Percentiles rank a stretch among this genome's conserved stretches.
These are phyloP conservation scores for Gymnoscopelus microlampas DNA, from an alignment of 2,797 vertebrate species.

Conservation along the genomic window DNA sequence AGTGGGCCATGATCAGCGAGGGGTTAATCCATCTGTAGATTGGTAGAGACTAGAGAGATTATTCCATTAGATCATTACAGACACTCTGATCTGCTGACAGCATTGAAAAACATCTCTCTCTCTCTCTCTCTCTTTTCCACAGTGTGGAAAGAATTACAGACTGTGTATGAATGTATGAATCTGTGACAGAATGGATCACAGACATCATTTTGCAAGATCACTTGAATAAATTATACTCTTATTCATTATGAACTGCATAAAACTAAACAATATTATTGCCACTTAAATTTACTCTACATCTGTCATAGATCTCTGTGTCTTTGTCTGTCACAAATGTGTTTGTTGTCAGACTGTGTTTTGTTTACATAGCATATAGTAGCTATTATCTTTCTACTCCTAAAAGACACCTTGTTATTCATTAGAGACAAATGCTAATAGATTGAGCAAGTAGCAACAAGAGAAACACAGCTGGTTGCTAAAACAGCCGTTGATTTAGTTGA, in stretches of 20 bases:
- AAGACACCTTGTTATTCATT: slow-evolving; percentile 41
- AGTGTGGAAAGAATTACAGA: slow-evolving; percentile 26
- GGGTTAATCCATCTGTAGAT: slow-evolving; percentile 70
- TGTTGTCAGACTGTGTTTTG: not conserved
- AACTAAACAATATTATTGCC: not conserved
- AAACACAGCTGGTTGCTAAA: slow-evolving; percentile 27
- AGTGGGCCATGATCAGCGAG: slow-evolving; percentile 47
- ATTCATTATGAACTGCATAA: not conserved
- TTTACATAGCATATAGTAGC: not conserved
- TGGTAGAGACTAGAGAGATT: slow-evolving; percentile 58
- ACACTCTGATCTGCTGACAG: slow-evolving; percentile 72
- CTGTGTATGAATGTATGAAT: slow-evolving; percentile 3
- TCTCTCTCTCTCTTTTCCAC: not conserved
- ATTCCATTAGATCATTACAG: slow-evolving; percentile 69
- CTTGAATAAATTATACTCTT: not conserved
- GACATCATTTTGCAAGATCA: not conserved
- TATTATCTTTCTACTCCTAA: slow-evolving; percentile 18
- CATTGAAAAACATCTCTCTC: slow-evolving; percentile 45
- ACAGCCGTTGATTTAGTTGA: slow-evolving; percentile 20
- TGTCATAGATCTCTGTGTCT: not conserved
- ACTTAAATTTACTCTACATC: too few species aligned
- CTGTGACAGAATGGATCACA: not conserved
- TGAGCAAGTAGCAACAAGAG: slow-evolving; percentile 16
- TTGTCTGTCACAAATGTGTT: slow-evolving; percentile 1
- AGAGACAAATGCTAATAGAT: slow-evolving; percentile 45